Conservation (phyloP, 2,888 invertebrate species). For the Frankliniella intonsa region DNA sequence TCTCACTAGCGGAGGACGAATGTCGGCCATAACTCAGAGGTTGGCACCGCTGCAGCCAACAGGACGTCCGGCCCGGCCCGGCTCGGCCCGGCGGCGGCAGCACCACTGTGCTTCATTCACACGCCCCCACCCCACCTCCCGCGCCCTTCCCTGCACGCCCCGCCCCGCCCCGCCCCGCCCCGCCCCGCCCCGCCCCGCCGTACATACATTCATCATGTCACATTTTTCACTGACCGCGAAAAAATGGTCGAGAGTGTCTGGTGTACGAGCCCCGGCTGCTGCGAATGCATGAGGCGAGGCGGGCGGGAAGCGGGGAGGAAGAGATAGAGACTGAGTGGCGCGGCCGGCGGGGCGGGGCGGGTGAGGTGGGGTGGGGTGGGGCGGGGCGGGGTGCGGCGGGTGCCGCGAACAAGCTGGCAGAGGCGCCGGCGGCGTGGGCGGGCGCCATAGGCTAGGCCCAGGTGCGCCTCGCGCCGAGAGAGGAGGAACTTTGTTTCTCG, state of each 20-base stretch:
- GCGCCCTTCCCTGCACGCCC: background rate
- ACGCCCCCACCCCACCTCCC: background rate
- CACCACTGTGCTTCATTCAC: background rate
- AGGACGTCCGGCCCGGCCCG: background rate
- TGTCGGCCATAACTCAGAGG: slow-evolving; percentile 5
- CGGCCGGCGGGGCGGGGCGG: background rate
- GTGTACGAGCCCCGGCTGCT: background rate
- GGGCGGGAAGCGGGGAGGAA: background rate
- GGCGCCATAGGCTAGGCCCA: no score
- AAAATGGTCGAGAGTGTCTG: slow-evolving; percentile 18
- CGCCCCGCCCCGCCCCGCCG: background rate
- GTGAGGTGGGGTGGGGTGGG: background rate
- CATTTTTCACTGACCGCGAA: slow-evolving; percentile 22
- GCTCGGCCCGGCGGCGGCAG: background rate
- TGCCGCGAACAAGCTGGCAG: background rate
- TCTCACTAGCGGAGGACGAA: background rate
- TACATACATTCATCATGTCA: slow-evolving; percentile 14
- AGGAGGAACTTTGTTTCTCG: no score
- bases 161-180: background rate
- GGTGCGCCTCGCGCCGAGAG: no score
- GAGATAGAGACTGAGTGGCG: background rate
- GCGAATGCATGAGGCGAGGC: background rate
- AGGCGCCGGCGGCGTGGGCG: background rate
- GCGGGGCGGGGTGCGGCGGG: background rate
- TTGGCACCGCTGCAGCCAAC: background rate